A percentile compares a stretch with the other conserved stretches of the same genome.
phyloP scores from a whole-genome alignment of 2,113 vertebrate species.

The Rhinoderma darwinii region DNA sequence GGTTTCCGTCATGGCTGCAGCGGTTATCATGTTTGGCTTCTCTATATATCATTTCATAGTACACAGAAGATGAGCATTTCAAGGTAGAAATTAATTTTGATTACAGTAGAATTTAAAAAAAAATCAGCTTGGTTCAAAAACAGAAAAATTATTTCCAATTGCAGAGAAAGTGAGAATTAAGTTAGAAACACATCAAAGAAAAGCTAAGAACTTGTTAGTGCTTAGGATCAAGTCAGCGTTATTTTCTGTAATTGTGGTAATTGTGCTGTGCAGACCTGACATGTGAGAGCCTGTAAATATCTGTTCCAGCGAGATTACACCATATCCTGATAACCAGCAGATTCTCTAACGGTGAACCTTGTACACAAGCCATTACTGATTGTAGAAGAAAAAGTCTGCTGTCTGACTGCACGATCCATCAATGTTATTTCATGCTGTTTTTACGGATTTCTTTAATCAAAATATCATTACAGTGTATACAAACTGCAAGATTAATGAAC shows the following conservation, averaged over 20 bases:
- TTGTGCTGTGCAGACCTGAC: background rate
- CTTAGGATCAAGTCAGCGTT: background rate
- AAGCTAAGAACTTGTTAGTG: background rate
- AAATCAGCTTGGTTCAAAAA: background rate
- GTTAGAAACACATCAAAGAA: background rate
- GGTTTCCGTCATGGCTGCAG: background rate
- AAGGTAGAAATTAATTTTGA: background rate
- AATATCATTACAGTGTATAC: no score
- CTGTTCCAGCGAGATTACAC: background rate
- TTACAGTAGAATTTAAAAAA: background rate
- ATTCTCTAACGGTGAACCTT: background rate
- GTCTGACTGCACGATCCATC: background rate
- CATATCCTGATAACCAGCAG: background rate
- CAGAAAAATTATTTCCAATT: background rate
- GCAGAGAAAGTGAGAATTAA: background rate
- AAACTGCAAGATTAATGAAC: no score
- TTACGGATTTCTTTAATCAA: background rate
- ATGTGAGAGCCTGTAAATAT: background rate
- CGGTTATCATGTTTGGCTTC: background rate
- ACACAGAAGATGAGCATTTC: background rate
- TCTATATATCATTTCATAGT: background rate
- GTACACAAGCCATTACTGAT: background rate
- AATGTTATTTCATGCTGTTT: background rate
- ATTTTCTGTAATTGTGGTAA: background rate
- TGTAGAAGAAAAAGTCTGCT: background rate